These are phyloP conservation scores for Microctonus aethiopoides DNA, from an alignment of 2,888 invertebrate species.

Conservation along the genomic window DNA sequence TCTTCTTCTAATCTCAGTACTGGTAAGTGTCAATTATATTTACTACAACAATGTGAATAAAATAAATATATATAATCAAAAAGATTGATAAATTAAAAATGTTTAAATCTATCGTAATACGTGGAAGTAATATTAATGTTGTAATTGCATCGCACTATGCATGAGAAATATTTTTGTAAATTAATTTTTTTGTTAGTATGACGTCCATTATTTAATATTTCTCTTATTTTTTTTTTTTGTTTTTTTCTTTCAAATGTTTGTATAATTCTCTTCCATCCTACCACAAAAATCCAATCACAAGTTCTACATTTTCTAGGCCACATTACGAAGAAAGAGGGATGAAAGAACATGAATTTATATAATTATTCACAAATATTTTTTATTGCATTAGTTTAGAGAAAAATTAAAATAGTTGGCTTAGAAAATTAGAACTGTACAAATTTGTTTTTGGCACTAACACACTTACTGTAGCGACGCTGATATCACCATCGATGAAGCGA, in stretches of 20 bases:
- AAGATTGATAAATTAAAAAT: neutral
- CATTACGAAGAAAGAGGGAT: no score
- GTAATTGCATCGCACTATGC: slow-evolving; percentile 54
- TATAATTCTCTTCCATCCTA: slow-evolving; percentile 36
- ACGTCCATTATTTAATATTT: slow-evolving; percentile 16
- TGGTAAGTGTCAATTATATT: slow-evolving; percentile 69
- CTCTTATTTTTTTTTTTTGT: slow-evolving; percentile 25
- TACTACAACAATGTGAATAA: slow-evolving; percentile 39
- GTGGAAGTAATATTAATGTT: slow-evolving; percentile 52
- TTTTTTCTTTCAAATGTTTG: slow-evolving; percentile 16
- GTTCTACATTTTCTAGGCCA: slow-evolving; percentile 52
- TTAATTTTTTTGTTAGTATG: slow-evolving; percentile 34
- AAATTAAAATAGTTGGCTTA: slow-evolving; percentile 44
- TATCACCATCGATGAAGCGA: slow-evolving; percentile 80
- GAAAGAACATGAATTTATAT: no score
- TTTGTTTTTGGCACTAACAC: slow-evolving; percentile 63
- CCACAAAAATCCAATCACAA: slow-evolving; percentile 43
- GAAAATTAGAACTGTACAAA: slow-evolving; percentile 55
- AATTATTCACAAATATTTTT: no score
- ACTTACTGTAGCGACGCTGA: slow-evolving; percentile 67
- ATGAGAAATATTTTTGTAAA: slow-evolving; percentile 47
- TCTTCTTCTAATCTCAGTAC: slow-evolving; percentile 82
- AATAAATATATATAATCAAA: slow-evolving; percentile 6
- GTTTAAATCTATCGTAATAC: slow-evolving; percentile 39
- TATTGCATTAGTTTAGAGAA: neutral